Evolutionary conservation across 2,113 vertebrate species (phyloP), one percentile per base, ranked within the genome.

Genomic region (Nothoprocta pentlandii): DNA sequence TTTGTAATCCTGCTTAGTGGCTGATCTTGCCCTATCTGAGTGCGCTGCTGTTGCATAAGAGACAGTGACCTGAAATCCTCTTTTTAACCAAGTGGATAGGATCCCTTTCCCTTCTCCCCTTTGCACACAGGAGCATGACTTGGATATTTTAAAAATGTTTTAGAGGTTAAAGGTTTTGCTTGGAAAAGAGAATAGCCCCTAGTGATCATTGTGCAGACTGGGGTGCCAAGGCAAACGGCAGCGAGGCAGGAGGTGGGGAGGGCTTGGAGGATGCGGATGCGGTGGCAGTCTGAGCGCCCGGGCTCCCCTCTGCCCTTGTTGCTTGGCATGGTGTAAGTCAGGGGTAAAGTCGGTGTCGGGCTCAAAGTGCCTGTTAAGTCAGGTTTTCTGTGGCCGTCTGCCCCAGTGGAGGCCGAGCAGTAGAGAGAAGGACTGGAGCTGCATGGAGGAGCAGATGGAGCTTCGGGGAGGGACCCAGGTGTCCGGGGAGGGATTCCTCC

Each of bases 1-100:
- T 90, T 76, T 89, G 88, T 93, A 95, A 94, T 94, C 93, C 94
- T 53, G 44, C 85, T 92, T 94, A 92, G 89, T 28, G 80, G 77
- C 46, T 90, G 92, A 90, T 95, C 90, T 95, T 90, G 92, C 66
- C 88, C 41, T 47, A 47, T 83, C 84, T 54, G 88, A 92, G 88
- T 82, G 66, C 8, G 62, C 88, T 90, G 67, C 75, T 1, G 28
- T 94, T 95, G 71, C 93, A 16, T 94, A 95, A 96, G 88, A 86
- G 78, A 90, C 70, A 73, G 92, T 93, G 93, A 96, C 94, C 88
- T 95, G 74, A 93, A 77, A 95, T 70, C 10, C 20, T 89, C 77
- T 78, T 66, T 78, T 76, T 42, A 79, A 88, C 26, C 42, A 10
- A 1, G 25, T 0, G 0, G 88, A 25, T 19, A 36, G 53, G 63